Percentiles rank a stretch among this genome's conserved stretches.
These are phyloP conservation scores for Oscheius sp. DNA, from an alignment of 1,140 invertebrate species.

Conservation along the genomic window DNA sequence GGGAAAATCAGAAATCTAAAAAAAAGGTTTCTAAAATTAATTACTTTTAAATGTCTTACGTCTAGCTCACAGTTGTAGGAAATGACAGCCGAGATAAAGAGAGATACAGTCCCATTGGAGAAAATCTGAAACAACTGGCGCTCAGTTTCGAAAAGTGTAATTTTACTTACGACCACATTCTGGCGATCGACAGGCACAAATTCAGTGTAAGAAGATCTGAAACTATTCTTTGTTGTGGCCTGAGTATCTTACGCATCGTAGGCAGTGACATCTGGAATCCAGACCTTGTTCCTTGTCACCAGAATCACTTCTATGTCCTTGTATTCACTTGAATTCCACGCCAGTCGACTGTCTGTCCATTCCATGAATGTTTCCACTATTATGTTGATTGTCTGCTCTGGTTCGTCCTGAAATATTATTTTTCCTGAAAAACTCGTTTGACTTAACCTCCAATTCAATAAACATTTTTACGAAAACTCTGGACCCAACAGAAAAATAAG, in stretches of 20 bases:
- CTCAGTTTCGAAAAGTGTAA: too few relatives aligned
- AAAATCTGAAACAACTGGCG: too few relatives aligned
- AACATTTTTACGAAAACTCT: neutral
- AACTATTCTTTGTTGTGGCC: too few relatives aligned
- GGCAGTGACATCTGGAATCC: neutral
- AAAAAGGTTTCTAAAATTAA: neutral
- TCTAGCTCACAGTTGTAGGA: slow-evolving; percentile 1
- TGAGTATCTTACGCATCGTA: neutral
- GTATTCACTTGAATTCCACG: neutral
- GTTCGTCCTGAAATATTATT: neutral
- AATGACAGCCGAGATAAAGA: neutral
- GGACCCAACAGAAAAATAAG: too few relatives aligned
- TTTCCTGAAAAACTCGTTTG: too few relatives aligned
- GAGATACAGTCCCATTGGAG: neutral
- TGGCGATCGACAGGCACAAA: too few relatives aligned
- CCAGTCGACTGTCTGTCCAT: neutral
- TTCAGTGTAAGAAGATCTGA: too few relatives aligned
- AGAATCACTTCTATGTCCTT: neutral
- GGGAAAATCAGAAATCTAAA: neutral
- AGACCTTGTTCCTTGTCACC: neutral
- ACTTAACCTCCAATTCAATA: too few relatives aligned
- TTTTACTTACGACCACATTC: too few relatives aligned
- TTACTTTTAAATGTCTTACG: neutral
- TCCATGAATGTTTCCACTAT: neutral
- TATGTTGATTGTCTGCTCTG: neutral